Percentiles rank a stretch among this genome's conserved stretches.
These are phyloP conservation scores for Mongoloraphidia duomilia DNA, from an alignment of 2,888 invertebrate genomes.

Conservation along the genomic window DNA sequence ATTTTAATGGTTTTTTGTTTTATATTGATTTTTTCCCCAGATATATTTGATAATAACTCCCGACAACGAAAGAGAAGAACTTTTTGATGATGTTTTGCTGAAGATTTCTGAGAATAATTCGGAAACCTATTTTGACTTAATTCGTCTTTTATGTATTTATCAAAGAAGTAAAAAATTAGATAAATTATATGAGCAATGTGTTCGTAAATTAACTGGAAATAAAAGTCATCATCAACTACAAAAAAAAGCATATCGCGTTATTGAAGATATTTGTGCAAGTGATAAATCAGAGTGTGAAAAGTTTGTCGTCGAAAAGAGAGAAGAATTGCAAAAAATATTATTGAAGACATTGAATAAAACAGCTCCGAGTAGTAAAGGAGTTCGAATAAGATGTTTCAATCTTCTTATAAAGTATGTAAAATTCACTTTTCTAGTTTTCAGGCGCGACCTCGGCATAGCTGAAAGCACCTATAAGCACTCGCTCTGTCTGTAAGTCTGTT, in stretches of 20 bases:
- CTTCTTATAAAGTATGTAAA: slow-evolving; percentile 4
- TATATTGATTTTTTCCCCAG: slow-evolving; percentile 26
- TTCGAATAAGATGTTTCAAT: slow-evolving; percentile 29
- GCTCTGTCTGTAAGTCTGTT: no score
- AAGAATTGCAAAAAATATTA: slow-evolving; percentile 47
- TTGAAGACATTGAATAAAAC: slow-evolving; percentile 46
- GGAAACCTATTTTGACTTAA: slow-evolving; percentile 63
- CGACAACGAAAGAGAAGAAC: slow-evolving; percentile 41
- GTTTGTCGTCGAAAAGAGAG: slow-evolving; percentile 46
- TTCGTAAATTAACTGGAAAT: slow-evolving; percentile 35
- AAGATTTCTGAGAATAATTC: no score
- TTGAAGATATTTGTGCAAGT: slow-evolving; percentile 53
- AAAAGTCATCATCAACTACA: slow-evolving; percentile 47
- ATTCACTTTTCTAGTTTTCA: no score
- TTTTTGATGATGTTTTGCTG: slow-evolving; percentile 46
- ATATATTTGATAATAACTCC: slow-evolving; percentile 54
- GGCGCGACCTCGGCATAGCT: no score
- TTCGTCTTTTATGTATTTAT: slow-evolving; percentile 55
- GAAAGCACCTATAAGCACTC: no score
- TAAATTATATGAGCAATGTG: slow-evolving; percentile 49
- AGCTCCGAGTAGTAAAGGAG: slow-evolving; percentile 54
- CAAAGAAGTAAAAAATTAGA: slow-evolving; percentile 45
- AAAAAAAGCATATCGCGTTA: slow-evolving; percentile 61
- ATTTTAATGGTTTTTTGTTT: no score
- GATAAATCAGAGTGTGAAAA: slow-evolving; percentile 43